These are phyloP conservation scores for Ochotona princeps DNA, from an alignment of 2,113 vertebrate species.

Conservation along the genomic window DNA sequence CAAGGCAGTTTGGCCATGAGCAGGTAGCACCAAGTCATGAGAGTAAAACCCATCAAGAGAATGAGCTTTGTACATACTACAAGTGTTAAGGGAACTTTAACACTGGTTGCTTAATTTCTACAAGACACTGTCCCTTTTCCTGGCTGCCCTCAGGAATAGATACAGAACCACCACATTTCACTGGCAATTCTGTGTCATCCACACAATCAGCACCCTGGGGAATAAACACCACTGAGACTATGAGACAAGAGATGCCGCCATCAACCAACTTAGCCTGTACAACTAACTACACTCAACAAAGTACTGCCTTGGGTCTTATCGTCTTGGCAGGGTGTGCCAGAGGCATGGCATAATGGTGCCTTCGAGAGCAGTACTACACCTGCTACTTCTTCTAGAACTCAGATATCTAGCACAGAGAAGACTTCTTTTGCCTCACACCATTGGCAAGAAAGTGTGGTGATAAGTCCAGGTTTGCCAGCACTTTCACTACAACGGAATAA, in stretches of 20 bases:
- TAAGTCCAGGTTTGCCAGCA: neutral
- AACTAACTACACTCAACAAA: neutral
- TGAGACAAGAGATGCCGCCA: neutral
- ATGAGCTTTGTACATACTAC: conserved; percentile 43
- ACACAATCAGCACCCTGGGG: neutral
- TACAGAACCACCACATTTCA: conserved; percentile 19
- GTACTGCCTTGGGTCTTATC: neutral
- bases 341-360: neutral
- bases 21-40: conserved; percentile 51
- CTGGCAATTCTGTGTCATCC: conserved; percentile 3
- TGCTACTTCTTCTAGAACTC: neutral
- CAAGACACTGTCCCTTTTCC: conserved; percentile 31
- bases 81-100: conserved; percentile 47
- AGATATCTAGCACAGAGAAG: neutral
- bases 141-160: neutral
- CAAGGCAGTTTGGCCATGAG: conserved; percentile 47
- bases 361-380: neutral
- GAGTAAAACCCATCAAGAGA: conserved; percentile 53
- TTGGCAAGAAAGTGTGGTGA: neutral
- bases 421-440: neutral
- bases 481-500: neutral
- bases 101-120: conserved; percentile 47
- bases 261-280: neutral
- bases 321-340: neutral
- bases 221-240: neutral